Evolutionary conservation across 2,797 vertebrate genomes (phyloP).

Genomic region (Lagocephalus sceleratus): DNA sequence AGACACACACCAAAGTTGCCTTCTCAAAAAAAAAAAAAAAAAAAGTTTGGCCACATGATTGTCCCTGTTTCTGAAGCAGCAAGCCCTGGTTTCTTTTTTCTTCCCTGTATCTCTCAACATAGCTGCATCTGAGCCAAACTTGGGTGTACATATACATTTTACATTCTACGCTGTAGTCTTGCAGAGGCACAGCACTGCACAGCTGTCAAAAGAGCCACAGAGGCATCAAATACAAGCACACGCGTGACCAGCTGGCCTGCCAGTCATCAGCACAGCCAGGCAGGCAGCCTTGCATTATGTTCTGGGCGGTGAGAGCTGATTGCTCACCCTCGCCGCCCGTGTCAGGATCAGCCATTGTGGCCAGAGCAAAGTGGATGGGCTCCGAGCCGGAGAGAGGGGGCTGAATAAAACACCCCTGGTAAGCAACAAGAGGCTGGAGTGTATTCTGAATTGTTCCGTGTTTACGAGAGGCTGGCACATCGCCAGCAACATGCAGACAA

Average conservation of each 20-base stretch:
- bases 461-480: constrained; percentile 26
- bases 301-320: constrained; percentile 46
- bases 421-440: constrained; percentile 42
- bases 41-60: too few species aligned
- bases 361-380: constrained; percentile 45
- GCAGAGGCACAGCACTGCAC: not conserved
- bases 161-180: too few species aligned
- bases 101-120: too few species aligned
- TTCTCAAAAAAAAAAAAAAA: too few species aligned
- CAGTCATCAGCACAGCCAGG: constrained; percentile 41
- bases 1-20: too few species aligned
- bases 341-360: constrained; percentile 62
- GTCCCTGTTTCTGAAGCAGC: too few species aligned
- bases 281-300: constrained; percentile 51
- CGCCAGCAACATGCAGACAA: not conserved
- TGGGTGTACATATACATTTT: too few species aligned
- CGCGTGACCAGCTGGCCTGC: constrained; percentile 36
- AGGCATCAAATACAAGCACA: constrained; percentile 31
- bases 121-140: too few species aligned
- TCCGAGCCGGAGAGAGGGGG: constrained; percentile 44
- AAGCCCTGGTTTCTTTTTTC: too few species aligned
- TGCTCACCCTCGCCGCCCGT: constrained; percentile 46
- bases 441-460: constrained; percentile 44
- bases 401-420: constrained; percentile 39
- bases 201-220: constrained; percentile 31